phyloP scores from a whole-genome alignment of 2,888 invertebrate genomes.

The Autographa gamma region DNA sequence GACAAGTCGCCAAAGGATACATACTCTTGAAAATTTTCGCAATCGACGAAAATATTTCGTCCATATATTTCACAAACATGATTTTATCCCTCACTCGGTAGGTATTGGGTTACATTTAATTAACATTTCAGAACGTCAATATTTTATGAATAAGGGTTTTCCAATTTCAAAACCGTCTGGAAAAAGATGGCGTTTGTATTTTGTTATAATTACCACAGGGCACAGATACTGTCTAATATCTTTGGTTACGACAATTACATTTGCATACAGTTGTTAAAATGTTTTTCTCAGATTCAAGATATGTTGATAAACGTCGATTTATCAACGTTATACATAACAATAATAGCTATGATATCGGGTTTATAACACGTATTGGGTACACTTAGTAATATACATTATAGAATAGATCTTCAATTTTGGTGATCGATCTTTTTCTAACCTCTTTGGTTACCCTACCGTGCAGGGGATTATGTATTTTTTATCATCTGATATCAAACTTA shows the following conservation, averaged over 20 bases:
- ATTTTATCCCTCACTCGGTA: neutral
- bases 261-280: conserved; percentile 15
- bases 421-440: conserved; percentile 9
- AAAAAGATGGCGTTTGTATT: neutral
- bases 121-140: neutral
- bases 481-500: neutral
- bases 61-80: neutral
- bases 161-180: neutral
- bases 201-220: neutral
- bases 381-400: conserved; percentile 30
- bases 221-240: conserved; percentile 24
- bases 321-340: conserved; percentile 19
- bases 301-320: conserved; percentile 24
- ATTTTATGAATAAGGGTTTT: conserved; percentile 3
- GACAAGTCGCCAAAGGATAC: neutral
- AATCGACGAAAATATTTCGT: neutral
- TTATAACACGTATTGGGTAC: conserved; percentile 43
- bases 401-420: conserved; percentile 22
- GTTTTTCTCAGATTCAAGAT: conserved; percentile 24
- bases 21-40: neutral
- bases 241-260: conserved; percentile 40
- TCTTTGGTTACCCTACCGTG: conserved; percentile 9
- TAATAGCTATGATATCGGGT: conserved; percentile 36
- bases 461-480: conserved; percentile 5
- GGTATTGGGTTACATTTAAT: conserved; percentile 1